Evolutionary conservation across 2,797 vertebrate genomes (phyloP).

Genomic region (Sarcophilus harrisii): DNA sequence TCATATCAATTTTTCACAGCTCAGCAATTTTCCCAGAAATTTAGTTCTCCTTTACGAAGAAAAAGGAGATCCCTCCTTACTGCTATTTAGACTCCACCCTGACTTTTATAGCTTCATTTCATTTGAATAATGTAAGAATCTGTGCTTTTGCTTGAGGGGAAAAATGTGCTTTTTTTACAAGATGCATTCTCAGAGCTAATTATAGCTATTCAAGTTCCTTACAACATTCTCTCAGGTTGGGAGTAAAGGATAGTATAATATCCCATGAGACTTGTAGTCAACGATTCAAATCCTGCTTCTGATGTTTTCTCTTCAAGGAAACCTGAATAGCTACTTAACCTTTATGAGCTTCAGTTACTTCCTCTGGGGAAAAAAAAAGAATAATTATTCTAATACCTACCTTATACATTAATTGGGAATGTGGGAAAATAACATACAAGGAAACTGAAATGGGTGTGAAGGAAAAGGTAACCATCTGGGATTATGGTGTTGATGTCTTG

Average conservation of each 20-base stretch:
- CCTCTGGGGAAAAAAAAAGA: neutral
- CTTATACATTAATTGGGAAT: neutral
- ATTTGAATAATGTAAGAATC: neutral
- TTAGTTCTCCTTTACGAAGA: neutral
- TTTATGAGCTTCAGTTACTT: neutral
- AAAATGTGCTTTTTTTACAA: neutral
- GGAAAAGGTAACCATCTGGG: neutral
- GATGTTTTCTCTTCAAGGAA: too few species aligned
- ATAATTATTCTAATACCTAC: neutral
- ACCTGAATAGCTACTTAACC: neutral
- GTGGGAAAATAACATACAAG: neutral
- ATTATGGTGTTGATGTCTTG: neutral
- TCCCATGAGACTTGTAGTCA: neutral
- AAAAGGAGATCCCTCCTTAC: neutral
- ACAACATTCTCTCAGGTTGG: neutral
- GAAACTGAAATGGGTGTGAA: neutral
- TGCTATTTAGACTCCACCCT: neutral
- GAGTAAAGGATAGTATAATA: neutral
- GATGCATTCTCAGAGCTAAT: neutral
- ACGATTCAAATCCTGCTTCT: neutral
- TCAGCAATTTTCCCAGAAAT: constrained; percentile 8
- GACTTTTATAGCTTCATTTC: neutral
- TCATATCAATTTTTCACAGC: neutral
- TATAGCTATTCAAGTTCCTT: neutral
- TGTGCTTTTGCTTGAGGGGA: neutral